Evolutionary conservation across 2,113 vertebrate genomes (phyloP).

Genomic region (Anser cygnoides): DNA sequence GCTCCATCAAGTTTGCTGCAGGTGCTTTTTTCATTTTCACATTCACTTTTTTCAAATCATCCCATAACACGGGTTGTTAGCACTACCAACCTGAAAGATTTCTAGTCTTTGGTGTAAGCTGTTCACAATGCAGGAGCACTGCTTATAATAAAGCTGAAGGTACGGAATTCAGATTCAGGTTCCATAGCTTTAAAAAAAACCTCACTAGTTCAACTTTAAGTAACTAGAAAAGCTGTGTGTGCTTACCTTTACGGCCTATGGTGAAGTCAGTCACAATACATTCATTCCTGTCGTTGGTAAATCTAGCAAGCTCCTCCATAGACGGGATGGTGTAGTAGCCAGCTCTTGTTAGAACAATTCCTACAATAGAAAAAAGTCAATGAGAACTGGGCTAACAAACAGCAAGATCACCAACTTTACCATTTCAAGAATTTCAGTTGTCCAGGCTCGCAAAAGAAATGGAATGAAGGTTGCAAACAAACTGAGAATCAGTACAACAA

Average conservation of each 20-base stretch:
- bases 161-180: fast-evolving
- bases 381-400: background rate
- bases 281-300: constrained; percentile 83
- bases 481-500: background rate
- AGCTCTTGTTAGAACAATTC: constrained; percentile 85
- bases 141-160: fast-evolving
- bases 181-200: fast-evolving
- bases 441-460: background rate
- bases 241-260: constrained; percentile 90
- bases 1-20: background rate
- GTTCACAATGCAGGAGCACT: fast-evolving
- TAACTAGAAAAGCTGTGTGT: fast-evolving
- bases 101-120: fast-evolving
- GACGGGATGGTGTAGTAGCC: constrained; percentile 96
- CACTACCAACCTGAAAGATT: fast-evolving
- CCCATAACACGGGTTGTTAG: too few relatives aligned
- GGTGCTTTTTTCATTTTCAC: background rate
- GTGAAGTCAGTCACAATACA: constrained; percentile 93
- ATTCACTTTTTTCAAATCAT: too few relatives aligned
- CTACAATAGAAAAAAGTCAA: constrained; percentile 54
- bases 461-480: background rate
- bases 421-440: background rate
- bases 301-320: constrained; percentile 88
- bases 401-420: fast-evolving
- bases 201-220: too few relatives aligned